Conservation (phyloP, 2,797 vertebrate genomes). For the Eulemur rubriventer region DNA sequence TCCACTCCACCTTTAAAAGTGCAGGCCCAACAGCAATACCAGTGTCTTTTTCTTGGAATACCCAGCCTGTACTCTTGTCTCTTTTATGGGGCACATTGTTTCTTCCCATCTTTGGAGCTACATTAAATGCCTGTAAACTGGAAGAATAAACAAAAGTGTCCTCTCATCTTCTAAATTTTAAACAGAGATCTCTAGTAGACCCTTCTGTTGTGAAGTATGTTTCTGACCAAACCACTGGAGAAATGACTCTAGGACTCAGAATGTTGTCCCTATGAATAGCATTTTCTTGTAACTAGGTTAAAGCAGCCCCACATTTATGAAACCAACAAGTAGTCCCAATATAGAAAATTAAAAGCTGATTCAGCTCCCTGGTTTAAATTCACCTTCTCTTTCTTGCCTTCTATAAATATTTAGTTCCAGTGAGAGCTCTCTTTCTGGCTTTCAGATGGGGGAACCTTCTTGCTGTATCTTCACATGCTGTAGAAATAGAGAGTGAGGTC, state of each 20-base stretch:
- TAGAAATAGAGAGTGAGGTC: not conserved
- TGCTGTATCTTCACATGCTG: not conserved
- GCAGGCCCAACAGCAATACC: not conserved
- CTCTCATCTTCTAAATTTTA: not conserved
- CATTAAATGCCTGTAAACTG: not conserved
- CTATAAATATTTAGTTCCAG: not conserved
- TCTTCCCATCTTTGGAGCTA: not conserved
- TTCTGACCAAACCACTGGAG: not conserved
- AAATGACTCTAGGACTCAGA: not conserved
- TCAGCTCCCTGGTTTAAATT: not conserved
- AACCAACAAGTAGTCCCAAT: not conserved
- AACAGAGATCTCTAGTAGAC: not conserved
- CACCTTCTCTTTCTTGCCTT: not conserved
- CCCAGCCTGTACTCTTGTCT: not conserved
- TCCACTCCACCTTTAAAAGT: not conserved
- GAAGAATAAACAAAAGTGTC: not conserved
- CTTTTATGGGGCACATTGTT: not conserved
- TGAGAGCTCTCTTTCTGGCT: not conserved
- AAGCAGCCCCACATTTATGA: not conserved
- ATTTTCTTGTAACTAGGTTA: not conserved
- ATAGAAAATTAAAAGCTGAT: not conserved
- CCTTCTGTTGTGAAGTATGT: not conserved
- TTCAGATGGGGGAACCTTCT: not conserved
- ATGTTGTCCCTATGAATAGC: not conserved
- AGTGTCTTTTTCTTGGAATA: not conserved